A percentile compares a stretch with the other conserved stretches of the same genome.
These are phyloP conservation scores for Lethrus apterus DNA, from an alignment of 1,140 invertebrate species.

Conservation along the genomic window DNA sequence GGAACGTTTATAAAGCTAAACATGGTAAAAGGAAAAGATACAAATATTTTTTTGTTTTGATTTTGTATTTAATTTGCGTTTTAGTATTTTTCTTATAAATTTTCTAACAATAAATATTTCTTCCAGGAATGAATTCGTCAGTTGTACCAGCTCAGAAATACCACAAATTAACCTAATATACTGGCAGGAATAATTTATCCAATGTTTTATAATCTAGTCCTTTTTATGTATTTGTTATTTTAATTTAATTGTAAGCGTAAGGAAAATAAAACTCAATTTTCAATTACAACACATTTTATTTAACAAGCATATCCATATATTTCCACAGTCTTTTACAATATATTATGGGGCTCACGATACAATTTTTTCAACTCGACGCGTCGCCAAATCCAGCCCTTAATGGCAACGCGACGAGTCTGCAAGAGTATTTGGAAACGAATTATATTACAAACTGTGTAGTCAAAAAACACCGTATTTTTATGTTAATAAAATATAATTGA, in stretches of 20 bases:
- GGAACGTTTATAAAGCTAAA: too few relatives aligned
- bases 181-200: constrained; percentile 31
- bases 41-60: too few relatives aligned
- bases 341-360: constrained; percentile 17
- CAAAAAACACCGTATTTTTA: too few relatives aligned
- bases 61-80: too few relatives aligned
- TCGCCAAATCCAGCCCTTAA: constrained; percentile 21
- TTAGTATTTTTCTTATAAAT: constrained; percentile 1
- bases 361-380: constrained; percentile 13
- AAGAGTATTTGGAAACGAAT: constrained; percentile 9
- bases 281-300: constrained; percentile 19
- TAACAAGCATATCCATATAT: constrained; percentile 20
- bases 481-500: too few relatives aligned
- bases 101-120: constrained; percentile 18
- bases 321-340: constrained; percentile 15
- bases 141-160: constrained; percentile 45
- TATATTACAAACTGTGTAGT: background rate
- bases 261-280: constrained; percentile 4
- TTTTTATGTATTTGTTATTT: constrained; percentile 15
- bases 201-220: background rate
- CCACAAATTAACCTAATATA: constrained; percentile 45
- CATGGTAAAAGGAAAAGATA: too few relatives aligned
- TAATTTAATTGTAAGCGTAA: constrained; percentile 10
- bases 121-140: constrained; percentile 48
- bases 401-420: constrained; percentile 12